Conservation (phyloP, 2,888 invertebrate genomes). For the Operophtera brumata region DNA sequence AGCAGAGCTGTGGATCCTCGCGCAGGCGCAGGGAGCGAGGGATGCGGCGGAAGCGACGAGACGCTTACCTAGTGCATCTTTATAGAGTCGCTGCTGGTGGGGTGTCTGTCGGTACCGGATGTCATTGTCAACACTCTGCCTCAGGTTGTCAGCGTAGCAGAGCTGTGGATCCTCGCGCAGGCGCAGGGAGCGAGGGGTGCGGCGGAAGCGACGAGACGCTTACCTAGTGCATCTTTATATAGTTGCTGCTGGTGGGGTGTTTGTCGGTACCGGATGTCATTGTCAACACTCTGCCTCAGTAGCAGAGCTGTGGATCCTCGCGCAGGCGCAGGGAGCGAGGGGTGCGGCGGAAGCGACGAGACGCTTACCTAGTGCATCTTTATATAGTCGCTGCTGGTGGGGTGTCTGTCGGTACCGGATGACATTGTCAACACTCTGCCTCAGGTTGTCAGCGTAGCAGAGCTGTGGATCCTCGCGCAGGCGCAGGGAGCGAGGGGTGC, state of each 20-base stretch:
- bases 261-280: slow-evolving; percentile 84
- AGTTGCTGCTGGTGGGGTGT: slow-evolving; percentile 76
- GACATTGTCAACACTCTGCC: slow-evolving; percentile 85
- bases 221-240: slow-evolving; percentile 83
- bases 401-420: slow-evolving; percentile 83
- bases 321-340: slow-evolving; percentile 79
- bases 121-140: too few relatives aligned
- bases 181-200: too few relatives aligned
- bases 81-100: too few relatives aligned
- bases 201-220: too few relatives aligned
- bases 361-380: slow-evolving; percentile 80
- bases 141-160: too few relatives aligned
- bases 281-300: slow-evolving; percentile 84
- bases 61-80: too few relatives aligned
- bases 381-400: slow-evolving; percentile 78
- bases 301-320: slow-evolving; percentile 85
- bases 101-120: too few relatives aligned
- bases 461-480: slow-evolving; percentile 84
- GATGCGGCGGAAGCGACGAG: slow-evolving; percentile 56
- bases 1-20: slow-evolving; percentile 85
- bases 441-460: slow-evolving; percentile 81
- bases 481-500: slow-evolving; percentile 76
- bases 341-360: too few relatives aligned
- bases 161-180: too few relatives aligned
- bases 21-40: slow-evolving; percentile 79